Evolutionary conservation across 2,797 vertebrate species (phyloP).

Genomic region (Pseudopleuronectes americanus): DNA sequence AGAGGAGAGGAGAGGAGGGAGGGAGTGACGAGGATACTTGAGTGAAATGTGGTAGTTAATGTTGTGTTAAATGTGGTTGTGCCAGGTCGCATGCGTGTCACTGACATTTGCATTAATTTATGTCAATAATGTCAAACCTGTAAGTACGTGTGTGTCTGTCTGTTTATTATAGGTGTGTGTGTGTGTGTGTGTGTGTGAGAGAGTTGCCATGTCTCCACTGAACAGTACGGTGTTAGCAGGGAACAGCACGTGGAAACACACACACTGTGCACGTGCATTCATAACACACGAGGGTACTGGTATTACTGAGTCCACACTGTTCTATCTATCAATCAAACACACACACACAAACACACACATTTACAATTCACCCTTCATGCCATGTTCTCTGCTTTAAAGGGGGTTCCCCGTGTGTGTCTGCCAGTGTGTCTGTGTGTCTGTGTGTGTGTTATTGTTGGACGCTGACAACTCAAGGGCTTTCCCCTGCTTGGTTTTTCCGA

Average conservation of each 20-base stretch:
- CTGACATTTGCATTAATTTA: background rate
- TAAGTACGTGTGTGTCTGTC: slow-evolving; percentile 7
- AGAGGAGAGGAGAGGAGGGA: too few relatives aligned
- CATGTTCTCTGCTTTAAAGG: slow-evolving; percentile 47
- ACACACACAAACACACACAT: slow-evolving; percentile 19
- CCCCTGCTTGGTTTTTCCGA: slow-evolving; percentile 79
- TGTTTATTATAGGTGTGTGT: too few relatives aligned
- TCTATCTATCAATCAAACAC: slow-evolving; percentile 59
- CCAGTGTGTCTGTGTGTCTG: slow-evolving; percentile 25
- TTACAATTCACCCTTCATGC: too few relatives aligned
- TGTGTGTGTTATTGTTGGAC: slow-evolving; percentile 74
- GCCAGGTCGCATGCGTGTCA: background rate
- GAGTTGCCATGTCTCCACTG: too few relatives aligned
- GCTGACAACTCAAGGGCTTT: slow-evolving; percentile 70
- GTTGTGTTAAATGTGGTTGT: too few relatives aligned
- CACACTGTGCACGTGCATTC: slow-evolving; percentile 25
- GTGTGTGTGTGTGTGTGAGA: background rate
- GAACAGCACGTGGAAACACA: too few relatives aligned
- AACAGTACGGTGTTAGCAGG: too few relatives aligned
- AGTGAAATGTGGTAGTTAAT: too few relatives aligned
- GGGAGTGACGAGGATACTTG: too few relatives aligned
- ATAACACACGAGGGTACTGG: background rate
- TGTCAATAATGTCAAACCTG: background rate
- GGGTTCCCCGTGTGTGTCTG: slow-evolving; percentile 56
- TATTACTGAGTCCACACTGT: slow-evolving; percentile 29